Base-by-base conservation (phyloP, 2,888 invertebrate species). In the Euphydryas editha region DNA sequence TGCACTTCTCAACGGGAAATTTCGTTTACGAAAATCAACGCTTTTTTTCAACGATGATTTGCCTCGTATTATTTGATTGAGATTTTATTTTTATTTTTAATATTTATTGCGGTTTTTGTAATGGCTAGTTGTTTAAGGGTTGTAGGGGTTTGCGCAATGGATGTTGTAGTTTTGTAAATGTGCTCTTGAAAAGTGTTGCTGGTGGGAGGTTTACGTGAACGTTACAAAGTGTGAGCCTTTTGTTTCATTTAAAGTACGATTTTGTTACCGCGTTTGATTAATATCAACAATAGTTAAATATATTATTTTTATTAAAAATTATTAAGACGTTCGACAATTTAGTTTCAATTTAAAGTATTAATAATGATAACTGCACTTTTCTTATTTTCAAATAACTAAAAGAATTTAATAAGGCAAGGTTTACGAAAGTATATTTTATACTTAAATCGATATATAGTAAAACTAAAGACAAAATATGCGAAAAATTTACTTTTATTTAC, bases 151-250 rank as follows among this genome's bases (percentile, higher is more conserved):
- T 54, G 55, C 47, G 85, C 78, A 78, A 79, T 89, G 88, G 73
- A 82, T 73, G 17, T 10, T n/a, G 66, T 57, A 70, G 56, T 69
- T 62, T 49, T 57, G 66, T 65, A 72, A 64, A 73, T 54, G 69
- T 70, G 76, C 74, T 70, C 74, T 66, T 75, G 71, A 71, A 75
- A 78, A 76, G 75, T 76, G 78, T 75, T 72, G 61, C 72, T 78
- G 79, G 85, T 85, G 80, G 76, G 76, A 81, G 85, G 85, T 81
- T 82, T 85, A 86, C 86, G 84, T 90, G 90, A 91, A 91, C 86
- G 90, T 88, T 90, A 91, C 90, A 92, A 91, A 92, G 89, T 90
- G 91, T 81, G 90, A 88, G 89, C 86, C 92, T 92, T 91, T 92
- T 92, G 92, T 92, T 89, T 88, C 78, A 80, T 78, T 84, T 85